A percentile compares a stretch with the other conserved stretches of the same genome.
Conservation (phyloP, 1,140 invertebrate species). For the Neodiprion fabricii region DNA sequence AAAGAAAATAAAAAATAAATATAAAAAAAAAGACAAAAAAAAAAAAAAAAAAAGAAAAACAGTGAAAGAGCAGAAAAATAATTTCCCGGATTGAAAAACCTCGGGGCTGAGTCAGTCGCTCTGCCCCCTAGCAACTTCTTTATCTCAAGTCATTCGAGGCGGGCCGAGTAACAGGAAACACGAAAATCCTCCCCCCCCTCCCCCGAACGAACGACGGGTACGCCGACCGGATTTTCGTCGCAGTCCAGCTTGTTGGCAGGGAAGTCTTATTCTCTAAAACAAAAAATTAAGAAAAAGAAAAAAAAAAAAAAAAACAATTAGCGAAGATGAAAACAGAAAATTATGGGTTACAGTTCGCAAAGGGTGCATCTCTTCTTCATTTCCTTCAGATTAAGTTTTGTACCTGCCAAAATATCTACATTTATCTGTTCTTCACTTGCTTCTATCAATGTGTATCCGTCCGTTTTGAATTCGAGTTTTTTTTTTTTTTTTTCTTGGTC, state of each 20-base stretch:
- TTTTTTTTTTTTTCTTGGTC: too few species aligned
- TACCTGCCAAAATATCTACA: too few species aligned
- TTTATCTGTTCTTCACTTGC: too few species aligned
- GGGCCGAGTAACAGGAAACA: slow-evolving; percentile 34
- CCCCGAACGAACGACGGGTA: slow-evolving; percentile 22
- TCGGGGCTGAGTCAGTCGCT: too few species aligned
- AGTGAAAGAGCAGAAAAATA: slow-evolving; percentile 25
- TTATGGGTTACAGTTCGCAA: slow-evolving; percentile 58
- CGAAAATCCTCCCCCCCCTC: slow-evolving; percentile 50
- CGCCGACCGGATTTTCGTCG: slow-evolving; percentile 53
- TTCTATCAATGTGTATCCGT: too few species aligned
- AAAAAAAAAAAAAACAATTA: neutral
- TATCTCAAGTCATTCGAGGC: slow-evolving; percentile 46
- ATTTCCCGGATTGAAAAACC: too few species aligned
- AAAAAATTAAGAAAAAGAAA: neutral
- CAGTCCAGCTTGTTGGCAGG: slow-evolving; percentile 64
- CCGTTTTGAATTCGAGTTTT: too few species aligned
- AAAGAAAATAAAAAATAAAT: slow-evolving; percentile 9
- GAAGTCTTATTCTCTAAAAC: slow-evolving; percentile 62
- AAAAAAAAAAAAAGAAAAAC: slow-evolving; percentile 15
- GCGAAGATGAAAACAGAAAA: neutral
- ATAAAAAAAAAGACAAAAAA: neutral
- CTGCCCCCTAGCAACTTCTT: too few species aligned
- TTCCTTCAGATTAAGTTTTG: neutral
- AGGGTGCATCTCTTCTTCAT: slow-evolving; percentile 45